phyloP scores from a whole-genome alignment of 2,113 vertebrate genomes.

The Spea bombifrons region DNA sequence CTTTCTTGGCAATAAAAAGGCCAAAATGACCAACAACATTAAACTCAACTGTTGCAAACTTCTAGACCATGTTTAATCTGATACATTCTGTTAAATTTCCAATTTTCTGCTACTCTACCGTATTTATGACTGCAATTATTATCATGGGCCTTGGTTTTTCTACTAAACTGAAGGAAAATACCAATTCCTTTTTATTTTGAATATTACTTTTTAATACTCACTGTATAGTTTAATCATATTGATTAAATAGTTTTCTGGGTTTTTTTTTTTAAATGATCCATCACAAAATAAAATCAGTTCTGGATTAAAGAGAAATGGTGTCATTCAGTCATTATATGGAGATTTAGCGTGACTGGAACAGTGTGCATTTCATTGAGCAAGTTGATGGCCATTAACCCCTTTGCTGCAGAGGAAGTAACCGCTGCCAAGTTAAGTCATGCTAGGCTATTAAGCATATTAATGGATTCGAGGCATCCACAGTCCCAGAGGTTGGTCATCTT shows the following conservation, averaged over 20 bases:
- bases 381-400: conserved; percentile 55
- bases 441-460: too few species aligned
- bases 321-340: conserved; percentile 62
- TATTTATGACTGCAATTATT: conserved; percentile 12
- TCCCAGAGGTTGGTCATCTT: too few species aligned
- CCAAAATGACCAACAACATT: neutral
- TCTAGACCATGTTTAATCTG: neutral
- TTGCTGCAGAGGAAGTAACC: neutral
- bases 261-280: neutral
- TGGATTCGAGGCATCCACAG: too few species aligned
- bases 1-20: neutral
- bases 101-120: neutral
- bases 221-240: too few species aligned
- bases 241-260: neutral
- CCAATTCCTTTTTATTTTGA: neutral
- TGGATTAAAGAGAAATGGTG: conserved; percentile 57
- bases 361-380: conserved; percentile 68
- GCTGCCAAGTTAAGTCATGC: neutral
- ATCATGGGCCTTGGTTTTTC: neutral
- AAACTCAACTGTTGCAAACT: neutral
- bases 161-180: neutral
- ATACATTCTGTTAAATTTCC: neutral
- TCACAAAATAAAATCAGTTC: neutral
- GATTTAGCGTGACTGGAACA: conserved; percentile 73
- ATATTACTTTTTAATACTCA: neutral